These are phyloP conservation scores for Siderastrea siderea DNA, from an alignment of 92 coral and sea anemone species.

Conservation along the genomic window DNA sequence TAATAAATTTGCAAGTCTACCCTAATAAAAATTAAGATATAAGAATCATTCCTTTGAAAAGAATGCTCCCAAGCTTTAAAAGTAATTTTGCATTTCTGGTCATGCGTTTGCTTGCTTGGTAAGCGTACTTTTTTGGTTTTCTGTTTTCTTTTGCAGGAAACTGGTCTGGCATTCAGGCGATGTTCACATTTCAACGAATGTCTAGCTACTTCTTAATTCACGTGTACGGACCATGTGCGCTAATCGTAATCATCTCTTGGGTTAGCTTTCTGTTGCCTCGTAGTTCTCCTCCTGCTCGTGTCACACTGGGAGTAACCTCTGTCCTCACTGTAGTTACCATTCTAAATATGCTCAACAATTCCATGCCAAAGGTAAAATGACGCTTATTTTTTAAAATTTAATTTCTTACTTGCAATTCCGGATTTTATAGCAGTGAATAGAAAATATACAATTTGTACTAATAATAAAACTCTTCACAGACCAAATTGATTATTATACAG, in stretches of 20 bases:
- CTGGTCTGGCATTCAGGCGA: conserved; percentile 89
- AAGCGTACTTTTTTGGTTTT: neutral
- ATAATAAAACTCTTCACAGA: too few species aligned
- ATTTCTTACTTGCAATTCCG: neutral
- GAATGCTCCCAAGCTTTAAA: too few species aligned
- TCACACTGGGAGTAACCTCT: conserved; percentile 96
- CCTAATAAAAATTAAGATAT: too few species aligned
- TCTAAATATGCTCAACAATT: conserved; percentile 93
- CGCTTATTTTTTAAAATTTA: neutral
- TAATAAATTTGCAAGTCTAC: too few species aligned
- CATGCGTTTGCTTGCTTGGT: too few species aligned
- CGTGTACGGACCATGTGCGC: conserved; percentile 96
- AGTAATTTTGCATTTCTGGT: too few species aligned
- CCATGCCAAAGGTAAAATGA: conserved; percentile 95
- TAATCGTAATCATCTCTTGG: conserved; percentile 96
- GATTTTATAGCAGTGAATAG: too few species aligned
- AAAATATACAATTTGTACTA: too few species aligned
- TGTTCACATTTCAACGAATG: conserved; percentile 89
- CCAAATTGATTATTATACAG: too few species aligned
- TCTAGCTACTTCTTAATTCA: conserved; percentile 96
- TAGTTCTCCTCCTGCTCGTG: conserved; percentile 97
- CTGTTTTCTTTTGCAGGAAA: too few species aligned
- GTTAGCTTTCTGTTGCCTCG: conserved; percentile 90
- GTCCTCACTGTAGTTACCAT: conserved; percentile 97
- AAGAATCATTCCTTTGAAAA: too few species aligned